Percentiles rank a stretch among this genome's conserved stretches.
Conservation (phyloP, 2,888 invertebrate species). For the Osmoderma eremita region DNA sequence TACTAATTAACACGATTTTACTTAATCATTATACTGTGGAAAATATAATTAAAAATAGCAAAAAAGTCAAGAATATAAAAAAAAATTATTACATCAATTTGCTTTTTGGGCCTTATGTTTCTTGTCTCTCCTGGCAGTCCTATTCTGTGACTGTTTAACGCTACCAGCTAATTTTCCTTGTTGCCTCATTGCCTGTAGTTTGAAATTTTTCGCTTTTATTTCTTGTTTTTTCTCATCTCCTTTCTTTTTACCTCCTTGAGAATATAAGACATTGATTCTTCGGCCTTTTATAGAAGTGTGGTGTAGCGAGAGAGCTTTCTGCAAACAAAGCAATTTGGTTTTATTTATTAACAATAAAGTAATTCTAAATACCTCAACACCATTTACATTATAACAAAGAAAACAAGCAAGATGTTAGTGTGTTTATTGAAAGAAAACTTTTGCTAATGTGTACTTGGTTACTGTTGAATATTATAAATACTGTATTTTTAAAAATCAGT, state of each 20-base stretch:
- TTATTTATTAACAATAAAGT: constrained; percentile 1
- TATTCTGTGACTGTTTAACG: constrained; percentile 56
- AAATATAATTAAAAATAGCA: constrained; percentile 9
- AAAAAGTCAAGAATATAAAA: constrained; percentile 6
- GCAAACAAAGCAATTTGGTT: constrained; percentile 46
- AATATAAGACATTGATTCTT: constrained; percentile 63
- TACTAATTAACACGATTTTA: neutral
- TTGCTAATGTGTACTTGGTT: too few relatives aligned
- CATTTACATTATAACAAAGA: neutral
- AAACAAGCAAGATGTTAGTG: neutral
- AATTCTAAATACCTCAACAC: neutral
- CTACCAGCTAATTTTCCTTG: constrained; percentile 61
- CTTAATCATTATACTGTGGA: neutral
- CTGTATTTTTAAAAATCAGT: neutral
- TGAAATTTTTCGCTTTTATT: constrained; percentile 62
- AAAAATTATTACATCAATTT: constrained; percentile 12
- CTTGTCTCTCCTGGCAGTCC: constrained; percentile 53
- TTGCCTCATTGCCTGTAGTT: constrained; percentile 62
- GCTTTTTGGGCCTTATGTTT: constrained; percentile 12
- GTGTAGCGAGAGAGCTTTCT: constrained; percentile 65
- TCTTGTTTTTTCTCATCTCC: constrained; percentile 56
- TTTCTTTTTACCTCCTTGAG: constrained; percentile 59
- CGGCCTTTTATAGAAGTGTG: constrained; percentile 61
- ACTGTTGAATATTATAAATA: constrained; percentile 5
- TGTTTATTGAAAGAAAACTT: constrained; percentile 7